These are phyloP conservation scores for Tuta absoluta DNA, from an alignment of 2,888 invertebrate species.

Conservation along the genomic window DNA sequence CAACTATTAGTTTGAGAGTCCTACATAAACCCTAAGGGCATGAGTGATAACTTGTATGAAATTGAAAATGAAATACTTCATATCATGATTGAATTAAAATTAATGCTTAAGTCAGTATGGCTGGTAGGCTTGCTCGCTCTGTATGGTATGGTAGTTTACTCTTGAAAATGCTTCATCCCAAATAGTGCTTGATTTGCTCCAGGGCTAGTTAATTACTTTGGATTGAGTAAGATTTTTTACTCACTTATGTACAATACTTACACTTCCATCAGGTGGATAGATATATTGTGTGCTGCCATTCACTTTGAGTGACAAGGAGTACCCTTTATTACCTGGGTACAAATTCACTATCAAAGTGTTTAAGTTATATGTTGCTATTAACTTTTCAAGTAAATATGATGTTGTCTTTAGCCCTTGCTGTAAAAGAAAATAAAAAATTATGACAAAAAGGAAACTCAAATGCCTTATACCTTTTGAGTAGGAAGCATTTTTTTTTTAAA, in stretches of 20 bases:
- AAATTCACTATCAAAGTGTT: constrained; percentile 95
- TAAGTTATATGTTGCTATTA: constrained; percentile 91
- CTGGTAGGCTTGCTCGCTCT: no score
- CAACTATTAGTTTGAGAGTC: no score
- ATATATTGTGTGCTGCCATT: constrained; percentile 79
- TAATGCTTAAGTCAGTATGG: no score
- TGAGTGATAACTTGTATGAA: no score
- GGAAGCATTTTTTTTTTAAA: neutral
- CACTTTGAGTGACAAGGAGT: constrained; percentile 85
- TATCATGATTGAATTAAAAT: no score
- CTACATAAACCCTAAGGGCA: no score
- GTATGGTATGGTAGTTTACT: no score
- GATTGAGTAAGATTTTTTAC: neutral
- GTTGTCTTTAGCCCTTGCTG: constrained; percentile 83
- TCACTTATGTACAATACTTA: constrained; percentile 47
- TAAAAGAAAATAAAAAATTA: constrained; percentile 40
- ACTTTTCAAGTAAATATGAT: constrained; percentile 90
- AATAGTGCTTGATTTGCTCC: no score
- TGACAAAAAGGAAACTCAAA: neutral
- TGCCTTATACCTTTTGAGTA: neutral
- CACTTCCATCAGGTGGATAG: constrained; percentile 70
- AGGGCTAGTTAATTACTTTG: no score
- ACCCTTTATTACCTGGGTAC: constrained; percentile 95
- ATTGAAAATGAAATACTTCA: no score
- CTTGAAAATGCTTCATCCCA: no score